Percentiles rank a stretch among this genome's conserved stretches.
These are phyloP conservation scores for Hypsopygia costalis DNA, from an alignment of 2,888 invertebrate species.

Conservation along the genomic window DNA sequence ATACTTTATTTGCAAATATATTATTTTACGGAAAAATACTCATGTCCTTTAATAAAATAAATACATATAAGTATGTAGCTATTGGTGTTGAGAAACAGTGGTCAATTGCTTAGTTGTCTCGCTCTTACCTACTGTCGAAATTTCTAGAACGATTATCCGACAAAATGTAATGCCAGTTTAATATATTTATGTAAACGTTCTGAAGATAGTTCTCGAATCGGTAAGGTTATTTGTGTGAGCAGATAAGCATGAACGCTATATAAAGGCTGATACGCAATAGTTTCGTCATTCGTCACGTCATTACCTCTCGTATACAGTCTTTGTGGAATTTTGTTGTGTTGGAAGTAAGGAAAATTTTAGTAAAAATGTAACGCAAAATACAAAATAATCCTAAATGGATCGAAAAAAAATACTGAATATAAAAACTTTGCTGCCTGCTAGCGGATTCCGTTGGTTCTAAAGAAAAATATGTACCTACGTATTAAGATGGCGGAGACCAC, in stretches of 20 bases:
- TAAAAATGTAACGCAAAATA: not conserved
- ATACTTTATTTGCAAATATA: too few species aligned
- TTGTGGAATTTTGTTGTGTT: not conserved
- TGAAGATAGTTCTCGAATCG: constrained; percentile 8
- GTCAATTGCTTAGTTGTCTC: constrained; percentile 9
- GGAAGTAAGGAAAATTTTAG: not conserved
- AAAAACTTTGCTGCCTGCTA: too few species aligned
- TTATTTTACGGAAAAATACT: too few species aligned
- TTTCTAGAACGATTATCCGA: constrained; percentile 42
- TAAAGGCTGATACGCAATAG: not conserved
- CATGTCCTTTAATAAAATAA: too few species aligned
- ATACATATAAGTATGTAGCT: too few species aligned
- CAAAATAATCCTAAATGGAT: not conserved
- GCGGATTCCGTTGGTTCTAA: not conserved
- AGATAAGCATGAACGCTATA: constrained; percentile 1
- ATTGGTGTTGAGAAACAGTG: not conserved
- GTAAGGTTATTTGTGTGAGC: not conserved
- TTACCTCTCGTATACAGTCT: too few species aligned
- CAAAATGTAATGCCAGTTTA: constrained; percentile 15
- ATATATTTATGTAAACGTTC: not conserved
- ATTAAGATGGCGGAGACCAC: constrained; percentile 5
- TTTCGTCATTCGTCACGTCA: not conserved
- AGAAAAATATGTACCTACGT: not conserved
- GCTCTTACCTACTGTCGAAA: constrained; percentile 22
- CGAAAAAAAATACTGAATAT: not conserved